Evolutionary conservation across 2,113 vertebrate genomes (phyloP), one percentile per base, ranked within the genome.

Genomic region (Neogale vison): DNA sequence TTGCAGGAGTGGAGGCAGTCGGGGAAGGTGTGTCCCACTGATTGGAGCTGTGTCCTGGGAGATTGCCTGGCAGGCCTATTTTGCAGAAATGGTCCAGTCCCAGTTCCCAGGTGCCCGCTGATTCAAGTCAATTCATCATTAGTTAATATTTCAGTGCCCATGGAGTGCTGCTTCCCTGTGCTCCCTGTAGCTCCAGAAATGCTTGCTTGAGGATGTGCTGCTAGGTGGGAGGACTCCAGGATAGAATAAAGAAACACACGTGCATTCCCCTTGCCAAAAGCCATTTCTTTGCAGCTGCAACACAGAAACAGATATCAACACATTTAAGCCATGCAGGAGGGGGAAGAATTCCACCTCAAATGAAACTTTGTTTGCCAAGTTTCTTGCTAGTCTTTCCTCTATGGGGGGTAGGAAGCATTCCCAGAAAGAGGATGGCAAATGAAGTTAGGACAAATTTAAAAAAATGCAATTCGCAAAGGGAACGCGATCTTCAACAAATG

Each of bases 281-380:
- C 59, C 76, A 96, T 97, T 98, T 98, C 98, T 98, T 98, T 98
- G 81, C 98, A 97, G 92, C 93, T 97, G 95, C 80, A 55, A 77
- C 36, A 76, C 52, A 95, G 95, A 97, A 98, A 98, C 96, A 83
- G 86, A 69, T 90, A 96, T 29, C 83, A 93, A 93, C 81, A 93
- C 88, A 94, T 97, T 97, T 63, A 94, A 97, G 90, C 71, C 84
- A 88, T 63, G 92, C 82, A 79, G 96, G 96, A 97, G 95, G 67
- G 93, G 82, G 88, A 93, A 97, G 93, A 97, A 97, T 97, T 95
- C 90, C 74, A 96, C 14, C 96, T 95, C 97, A 98, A 98, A 90
- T 79, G 89, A 97, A 98, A 98, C 97, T 97, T 95, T 88, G 81
- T 98, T 97, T 98, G 97, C 97, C 98, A 96, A 97, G 95, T 98